Base-by-base conservation (phyloP, 2,888 invertebrate genomes). In the Artemia sinica region DNA sequence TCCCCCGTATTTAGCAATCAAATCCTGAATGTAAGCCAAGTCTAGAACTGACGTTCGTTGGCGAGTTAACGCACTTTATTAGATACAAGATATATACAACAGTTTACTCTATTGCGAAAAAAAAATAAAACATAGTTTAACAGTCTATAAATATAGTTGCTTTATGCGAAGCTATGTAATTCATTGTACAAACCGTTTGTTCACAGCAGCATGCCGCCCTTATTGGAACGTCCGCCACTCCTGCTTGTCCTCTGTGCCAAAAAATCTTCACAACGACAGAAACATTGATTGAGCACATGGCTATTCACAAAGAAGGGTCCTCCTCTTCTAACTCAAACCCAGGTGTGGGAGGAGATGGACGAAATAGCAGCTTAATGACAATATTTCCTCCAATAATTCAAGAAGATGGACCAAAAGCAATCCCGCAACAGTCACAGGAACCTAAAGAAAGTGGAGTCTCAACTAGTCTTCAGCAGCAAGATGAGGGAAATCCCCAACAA, bases 161-260 rank as follows among this genome's bases (percentile, higher is more conserved):
- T 66, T 65, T 65, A 8, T 66, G 50, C n/a, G 50, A 69, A 28
- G 52, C 68, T 14, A 51, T 50, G 58, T 41, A 58, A 49, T 66
- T 50, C 50, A 66, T 71, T 41, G 41, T 41, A 6, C 41, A 41
- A 41, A 41, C 69, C 41, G 41, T 71, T 71, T 71, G 67, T 66
- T 86, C 89, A 85, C 89, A 91, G 87, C 91, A 92, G 86, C 92
- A 92, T 82, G 89, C 89, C 75, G 91, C 91, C 77, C 85, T 92
- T 77, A 87, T 89, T 82, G 91, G 91, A 76, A 91, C 91, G 75
- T 91, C 91, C 73, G 89, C 90, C 77, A 90, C 91, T 73, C 89
- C 91, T 71, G 88, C 90, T 74, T 93, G 93, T 80, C 91, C 92
- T 68, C 85, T 92, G 75, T 93, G 92, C 82, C 91, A 92, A 83